phyloP scores from a whole-genome alignment of 2,888 invertebrate genomes.

The Clitarchus hookeri region DNA sequence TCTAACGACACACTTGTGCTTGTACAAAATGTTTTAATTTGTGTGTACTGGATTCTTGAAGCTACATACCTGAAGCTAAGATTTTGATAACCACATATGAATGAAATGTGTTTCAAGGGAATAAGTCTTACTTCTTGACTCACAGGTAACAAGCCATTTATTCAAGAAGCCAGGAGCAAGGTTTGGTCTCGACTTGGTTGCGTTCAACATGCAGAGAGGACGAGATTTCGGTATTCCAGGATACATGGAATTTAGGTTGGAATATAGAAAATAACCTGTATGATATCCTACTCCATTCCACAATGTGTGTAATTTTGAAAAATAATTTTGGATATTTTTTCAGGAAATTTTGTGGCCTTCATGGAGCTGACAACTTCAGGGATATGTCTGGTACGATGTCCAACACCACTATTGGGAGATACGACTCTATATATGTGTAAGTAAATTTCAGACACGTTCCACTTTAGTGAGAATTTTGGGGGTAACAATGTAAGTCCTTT shows the following conservation, averaged over 20 bases:
- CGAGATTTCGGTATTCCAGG: conserved; percentile 90
- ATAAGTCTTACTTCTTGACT: too few relatives aligned
- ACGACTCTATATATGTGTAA: conserved; percentile 81
- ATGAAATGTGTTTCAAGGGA: too few relatives aligned
- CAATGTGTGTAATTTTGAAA: too few relatives aligned
- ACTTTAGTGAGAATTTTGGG: too few relatives aligned
- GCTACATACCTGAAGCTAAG: too few relatives aligned
- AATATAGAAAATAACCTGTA: neutral
- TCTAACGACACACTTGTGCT: too few relatives aligned
- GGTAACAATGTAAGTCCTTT: too few relatives aligned
- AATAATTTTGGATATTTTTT: conserved; percentile 32
- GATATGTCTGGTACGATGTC: conserved; percentile 87
- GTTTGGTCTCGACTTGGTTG: conserved; percentile 90
- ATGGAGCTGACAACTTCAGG: conserved; percentile 77
- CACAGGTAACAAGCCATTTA: conserved; percentile 85
- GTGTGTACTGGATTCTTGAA: too few relatives aligned
- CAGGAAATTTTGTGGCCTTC: conserved; percentile 85
- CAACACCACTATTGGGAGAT: conserved; percentile 82
- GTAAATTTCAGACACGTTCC: conserved; percentile 47
- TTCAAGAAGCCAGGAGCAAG: conserved; percentile 67
- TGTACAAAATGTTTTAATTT: too few relatives aligned
- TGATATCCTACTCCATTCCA: too few relatives aligned
- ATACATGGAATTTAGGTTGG: conserved; percentile 82
- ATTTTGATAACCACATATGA: too few relatives aligned
- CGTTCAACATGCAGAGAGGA: conserved; percentile 92